Percentiles rank a stretch among this genome's conserved stretches.
Evolutionary conservation across 2,113 vertebrate genomes (phyloP).

Genomic region (Zingel zingel): DNA sequence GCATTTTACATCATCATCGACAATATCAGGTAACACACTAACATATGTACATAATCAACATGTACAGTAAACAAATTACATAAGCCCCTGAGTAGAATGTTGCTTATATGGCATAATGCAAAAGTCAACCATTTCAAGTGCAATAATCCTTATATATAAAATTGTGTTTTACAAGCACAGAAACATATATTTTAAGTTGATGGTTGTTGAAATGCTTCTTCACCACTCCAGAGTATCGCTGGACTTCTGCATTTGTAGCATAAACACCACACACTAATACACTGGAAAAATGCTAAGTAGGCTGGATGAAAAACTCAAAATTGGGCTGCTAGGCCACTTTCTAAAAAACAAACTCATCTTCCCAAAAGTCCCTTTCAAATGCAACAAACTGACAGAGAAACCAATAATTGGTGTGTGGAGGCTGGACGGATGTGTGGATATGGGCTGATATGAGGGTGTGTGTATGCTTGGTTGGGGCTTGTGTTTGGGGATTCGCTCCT

Average conservation of each 20-base stretch:
- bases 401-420: slow-evolving; percentile 61
- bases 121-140: background rate
- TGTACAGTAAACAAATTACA: background rate
- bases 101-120: background rate
- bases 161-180: background rate
- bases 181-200: slow-evolving; percentile 2
- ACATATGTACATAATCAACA: background rate
- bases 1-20: slow-evolving; percentile 10
- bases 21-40: background rate
- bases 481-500: slow-evolving; percentile 71
- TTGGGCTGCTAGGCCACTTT: slow-evolving; percentile 69
- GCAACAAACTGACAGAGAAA: slow-evolving; percentile 69
- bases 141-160: background rate
- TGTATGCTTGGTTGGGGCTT: slow-evolving; percentile 30
- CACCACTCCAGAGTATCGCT: background rate
- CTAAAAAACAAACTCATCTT: slow-evolving; percentile 61
- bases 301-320: slow-evolving; percentile 50
- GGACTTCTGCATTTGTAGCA: slow-evolving; percentile 35
- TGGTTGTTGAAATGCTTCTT: slow-evolving; percentile 16
- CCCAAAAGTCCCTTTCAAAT: slow-evolving; percentile 65
- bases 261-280: slow-evolving; percentile 44
- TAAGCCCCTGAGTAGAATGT: background rate
- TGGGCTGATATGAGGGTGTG: slow-evolving; percentile 26
- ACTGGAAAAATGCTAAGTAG: slow-evolving; percentile 53
- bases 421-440: slow-evolving; percentile 33